phyloP scores from a whole-genome alignment of 2,888 invertebrate species.

The Troilus luridus region DNA sequence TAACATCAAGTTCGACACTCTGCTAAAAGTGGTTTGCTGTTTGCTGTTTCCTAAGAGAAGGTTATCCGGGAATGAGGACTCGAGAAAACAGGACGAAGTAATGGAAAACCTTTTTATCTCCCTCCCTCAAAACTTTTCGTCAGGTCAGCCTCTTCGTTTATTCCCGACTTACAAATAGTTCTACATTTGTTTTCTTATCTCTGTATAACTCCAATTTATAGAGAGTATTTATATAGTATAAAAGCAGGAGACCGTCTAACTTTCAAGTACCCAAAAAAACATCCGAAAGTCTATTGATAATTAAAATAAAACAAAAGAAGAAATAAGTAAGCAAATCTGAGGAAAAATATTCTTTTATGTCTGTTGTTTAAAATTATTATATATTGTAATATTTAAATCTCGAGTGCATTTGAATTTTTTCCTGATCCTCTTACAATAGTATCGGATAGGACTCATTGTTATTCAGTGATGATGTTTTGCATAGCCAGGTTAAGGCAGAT shows the following conservation, averaged over 20 bases:
- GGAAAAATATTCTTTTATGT: no score
- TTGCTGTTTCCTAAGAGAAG: neutral
- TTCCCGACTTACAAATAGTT: neutral
- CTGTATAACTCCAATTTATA: neutral
- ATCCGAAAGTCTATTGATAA: no score
- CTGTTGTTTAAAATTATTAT: neutral
- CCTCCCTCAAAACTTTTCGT: neutral
- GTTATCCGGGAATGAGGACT: neutral
- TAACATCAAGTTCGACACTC: neutral
- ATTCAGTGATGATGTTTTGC: conserved; percentile 23
- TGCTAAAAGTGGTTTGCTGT: neutral
- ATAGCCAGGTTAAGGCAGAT: neutral
- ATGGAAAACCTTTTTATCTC: neutral
- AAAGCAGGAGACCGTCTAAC: no score
- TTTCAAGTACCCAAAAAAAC: no score
- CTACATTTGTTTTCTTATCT: neutral
- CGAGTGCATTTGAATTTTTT: neutral
- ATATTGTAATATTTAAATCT: neutral
- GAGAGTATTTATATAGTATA: no score
- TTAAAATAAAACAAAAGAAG: no score
- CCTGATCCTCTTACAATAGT: neutral
- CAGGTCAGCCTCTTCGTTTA: neutral
- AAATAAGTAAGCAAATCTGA: no score
- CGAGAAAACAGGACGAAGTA: neutral
- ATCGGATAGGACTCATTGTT: neutral